These are phyloP conservation scores for Pelecanoides urinatrix DNA, from an alignment of 2,113 vertebrate genomes.

Conservation along the genomic window DNA sequence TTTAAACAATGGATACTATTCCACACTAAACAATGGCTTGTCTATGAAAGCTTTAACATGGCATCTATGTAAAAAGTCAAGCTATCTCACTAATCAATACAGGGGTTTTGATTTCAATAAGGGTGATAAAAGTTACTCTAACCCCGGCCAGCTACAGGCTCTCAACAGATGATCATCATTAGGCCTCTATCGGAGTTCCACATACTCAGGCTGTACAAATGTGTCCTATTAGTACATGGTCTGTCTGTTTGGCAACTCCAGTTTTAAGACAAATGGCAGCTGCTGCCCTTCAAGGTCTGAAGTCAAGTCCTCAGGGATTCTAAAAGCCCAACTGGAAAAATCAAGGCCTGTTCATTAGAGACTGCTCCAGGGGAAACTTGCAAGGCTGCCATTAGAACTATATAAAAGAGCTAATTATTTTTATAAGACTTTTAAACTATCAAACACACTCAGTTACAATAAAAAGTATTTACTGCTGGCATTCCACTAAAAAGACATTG, in stretches of 20 bases:
- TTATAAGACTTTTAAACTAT: constrained; percentile 71
- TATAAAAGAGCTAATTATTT: constrained; percentile 80
- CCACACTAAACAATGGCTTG: background rate
- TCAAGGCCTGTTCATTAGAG: constrained; percentile 79
- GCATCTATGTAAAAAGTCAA: background rate
- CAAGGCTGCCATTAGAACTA: constrained; percentile 73
- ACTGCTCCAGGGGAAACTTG: constrained; percentile 74
- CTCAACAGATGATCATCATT: constrained; percentile 80
- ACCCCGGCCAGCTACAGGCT: constrained; percentile 68
- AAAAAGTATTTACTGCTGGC: constrained; percentile 61
- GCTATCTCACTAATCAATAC: constrained; percentile 50
- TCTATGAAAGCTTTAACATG: background rate
- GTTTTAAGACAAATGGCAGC: constrained; percentile 81
- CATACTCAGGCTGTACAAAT: constrained; percentile 69
- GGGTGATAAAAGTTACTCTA: constrained; percentile 73
- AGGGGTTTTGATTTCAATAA: constrained; percentile 65
- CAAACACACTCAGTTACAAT: constrained; percentile 50
- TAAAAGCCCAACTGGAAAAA: constrained; percentile 75
- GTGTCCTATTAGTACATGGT: constrained; percentile 77
- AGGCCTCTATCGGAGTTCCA: constrained; percentile 61
- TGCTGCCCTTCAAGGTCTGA: constrained; percentile 82
- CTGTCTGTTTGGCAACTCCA: constrained; percentile 76
- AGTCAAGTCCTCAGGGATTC: constrained; percentile 81
- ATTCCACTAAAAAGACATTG: constrained; percentile 48
- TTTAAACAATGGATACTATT: background rate